Percentiles rank a stretch among this genome's conserved stretches.
phyloP scores from a whole-genome alignment of 1,140 invertebrate species.

The Fopius arisanus region DNA sequence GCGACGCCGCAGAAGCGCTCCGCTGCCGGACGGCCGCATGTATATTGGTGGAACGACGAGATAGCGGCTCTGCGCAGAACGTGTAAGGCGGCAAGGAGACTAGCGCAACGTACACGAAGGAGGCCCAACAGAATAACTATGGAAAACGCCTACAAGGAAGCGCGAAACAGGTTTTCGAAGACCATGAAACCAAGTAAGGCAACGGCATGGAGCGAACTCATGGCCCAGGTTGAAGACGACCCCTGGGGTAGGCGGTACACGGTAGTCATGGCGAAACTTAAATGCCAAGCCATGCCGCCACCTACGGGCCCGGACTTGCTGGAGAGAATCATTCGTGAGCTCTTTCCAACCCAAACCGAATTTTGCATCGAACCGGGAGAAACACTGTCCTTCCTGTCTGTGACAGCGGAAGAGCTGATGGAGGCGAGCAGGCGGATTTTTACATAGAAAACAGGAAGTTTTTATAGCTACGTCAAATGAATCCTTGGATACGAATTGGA shows the following conservation, averaged over 20 bases:
- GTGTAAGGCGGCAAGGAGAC: not conserved
- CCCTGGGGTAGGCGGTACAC: not conserved
- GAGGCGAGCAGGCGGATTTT: no score
- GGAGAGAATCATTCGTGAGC: constrained; percentile 22
- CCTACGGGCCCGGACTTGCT: constrained; percentile 30
- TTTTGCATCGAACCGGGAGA: no score
- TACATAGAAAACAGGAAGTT: no score
- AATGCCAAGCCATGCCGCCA: constrained; percentile 21
- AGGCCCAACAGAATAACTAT: not conserved
- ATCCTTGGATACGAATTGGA: no score
- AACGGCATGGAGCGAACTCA: constrained; percentile 30
- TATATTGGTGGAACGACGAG: constrained; percentile 27
- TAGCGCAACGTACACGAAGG: not conserved
- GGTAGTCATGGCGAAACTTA: not conserved
- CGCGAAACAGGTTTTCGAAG: not conserved
- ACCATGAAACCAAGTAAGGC: constrained; percentile 24
- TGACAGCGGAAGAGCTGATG: no score
- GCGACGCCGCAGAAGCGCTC: constrained; percentile 13
- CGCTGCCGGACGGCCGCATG: not conserved
- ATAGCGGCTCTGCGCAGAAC: constrained; percentile 4
- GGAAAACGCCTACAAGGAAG: not conserved
- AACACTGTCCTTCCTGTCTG: no score
- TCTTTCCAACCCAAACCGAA: not conserved
- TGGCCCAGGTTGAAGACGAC: constrained; percentile 39
- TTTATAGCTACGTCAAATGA: no score